Evolutionary conservation across 2,797 vertebrate species (phyloP).

Genomic region (Lacerta agilis): DNA sequence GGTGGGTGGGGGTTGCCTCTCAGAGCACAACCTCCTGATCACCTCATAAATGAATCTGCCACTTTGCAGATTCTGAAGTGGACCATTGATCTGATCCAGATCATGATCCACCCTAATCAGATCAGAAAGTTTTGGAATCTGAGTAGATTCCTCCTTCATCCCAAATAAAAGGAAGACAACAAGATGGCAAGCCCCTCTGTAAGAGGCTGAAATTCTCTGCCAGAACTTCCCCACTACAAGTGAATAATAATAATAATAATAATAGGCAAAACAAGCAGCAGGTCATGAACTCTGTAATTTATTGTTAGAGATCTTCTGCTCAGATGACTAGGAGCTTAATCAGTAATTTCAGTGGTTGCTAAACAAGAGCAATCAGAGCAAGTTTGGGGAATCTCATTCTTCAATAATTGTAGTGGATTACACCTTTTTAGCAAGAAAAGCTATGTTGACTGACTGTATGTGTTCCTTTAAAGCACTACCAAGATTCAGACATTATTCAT

Average conservation of each 20-base stretch:
- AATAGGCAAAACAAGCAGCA: neutral
- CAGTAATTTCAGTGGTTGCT: neutral
- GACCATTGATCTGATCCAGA: too few species aligned
- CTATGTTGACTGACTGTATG: neutral
- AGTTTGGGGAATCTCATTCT: neutral
- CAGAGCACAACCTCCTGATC: too few species aligned
- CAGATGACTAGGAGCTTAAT: constrained; percentile 1
- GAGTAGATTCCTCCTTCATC: too few species aligned
- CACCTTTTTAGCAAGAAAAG: constrained; percentile 7
- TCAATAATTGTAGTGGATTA: neutral
- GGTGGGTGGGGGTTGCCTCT: too few species aligned
- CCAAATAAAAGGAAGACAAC: neutral
- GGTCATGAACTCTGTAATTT: constrained; percentile 2
- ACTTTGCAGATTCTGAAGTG: too few species aligned
- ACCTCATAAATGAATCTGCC: too few species aligned
- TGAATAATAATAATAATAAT: neutral
- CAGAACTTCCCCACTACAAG: neutral
- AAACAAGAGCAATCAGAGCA: neutral
- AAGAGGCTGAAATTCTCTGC: neutral
- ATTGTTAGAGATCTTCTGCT: neutral
- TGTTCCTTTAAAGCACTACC: neutral
- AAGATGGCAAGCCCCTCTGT: neutral
- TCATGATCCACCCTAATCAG: too few species aligned
- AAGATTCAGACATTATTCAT: too few species aligned
- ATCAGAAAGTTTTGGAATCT: too few species aligned